These are phyloP conservation scores for Tenthredo mesomela DNA, from an alignment of 2,888 invertebrate species.

Conservation along the genomic window DNA sequence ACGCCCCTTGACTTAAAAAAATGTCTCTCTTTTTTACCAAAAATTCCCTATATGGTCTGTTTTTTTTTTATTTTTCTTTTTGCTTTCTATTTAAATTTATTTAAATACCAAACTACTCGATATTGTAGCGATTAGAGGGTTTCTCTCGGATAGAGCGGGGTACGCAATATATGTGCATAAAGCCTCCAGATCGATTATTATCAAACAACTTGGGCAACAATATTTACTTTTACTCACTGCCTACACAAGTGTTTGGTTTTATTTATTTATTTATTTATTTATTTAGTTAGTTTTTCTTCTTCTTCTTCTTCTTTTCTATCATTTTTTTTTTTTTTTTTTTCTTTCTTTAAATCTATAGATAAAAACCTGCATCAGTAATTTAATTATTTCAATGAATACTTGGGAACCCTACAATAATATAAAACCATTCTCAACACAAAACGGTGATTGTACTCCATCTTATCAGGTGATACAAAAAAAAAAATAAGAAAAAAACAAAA, in stretches of 20 bases:
- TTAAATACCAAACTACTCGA: conserved; percentile 7
- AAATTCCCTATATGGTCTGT: not conserved
- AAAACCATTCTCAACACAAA: conserved; percentile 49
- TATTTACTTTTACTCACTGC: conserved; percentile 56
- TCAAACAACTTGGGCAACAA: conserved; percentile 64
- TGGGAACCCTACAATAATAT: conserved; percentile 35
- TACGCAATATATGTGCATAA: conserved; percentile 69
- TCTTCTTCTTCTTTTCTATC: conserved; percentile 54
- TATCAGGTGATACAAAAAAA: conserved; percentile 44
- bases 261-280: not conserved
- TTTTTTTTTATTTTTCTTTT: not conserved
- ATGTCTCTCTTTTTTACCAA: not conserved
- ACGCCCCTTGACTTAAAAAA: not conserved
- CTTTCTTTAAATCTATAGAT: not conserved
- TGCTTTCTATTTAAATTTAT: no score
- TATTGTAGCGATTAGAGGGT: conserved; percentile 10
- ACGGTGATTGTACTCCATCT: conserved; percentile 47
- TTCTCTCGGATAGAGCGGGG: conserved; percentile 1
- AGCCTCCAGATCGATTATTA: conserved; percentile 67
- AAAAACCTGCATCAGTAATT: conserved; percentile 55
- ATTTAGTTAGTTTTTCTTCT: not conserved
- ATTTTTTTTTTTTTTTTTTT: conserved; percentile 6
- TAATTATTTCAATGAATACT: conserved; percentile 50
- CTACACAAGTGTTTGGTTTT: conserved; percentile 20
- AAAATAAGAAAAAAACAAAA: not conserved